phyloP scores from a whole-genome alignment of 2,797 vertebrate species.

The Bradypodion ventrale region DNA sequence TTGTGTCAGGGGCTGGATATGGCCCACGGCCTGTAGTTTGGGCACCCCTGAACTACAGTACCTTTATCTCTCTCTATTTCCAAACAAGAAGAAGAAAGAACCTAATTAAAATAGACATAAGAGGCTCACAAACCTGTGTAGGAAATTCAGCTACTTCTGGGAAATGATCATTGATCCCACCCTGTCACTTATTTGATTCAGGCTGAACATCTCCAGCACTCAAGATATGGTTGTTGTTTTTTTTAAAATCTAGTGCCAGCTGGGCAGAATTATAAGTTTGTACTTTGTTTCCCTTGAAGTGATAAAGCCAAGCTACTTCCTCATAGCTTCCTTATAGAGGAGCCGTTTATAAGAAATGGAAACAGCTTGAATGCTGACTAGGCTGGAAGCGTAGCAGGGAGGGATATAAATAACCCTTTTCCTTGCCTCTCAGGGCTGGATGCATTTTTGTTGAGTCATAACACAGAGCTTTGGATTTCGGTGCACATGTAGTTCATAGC shows the following conservation, averaged over 20 bases:
- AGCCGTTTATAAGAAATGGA: slow-evolving; percentile 70
- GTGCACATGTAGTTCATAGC: not conserved
- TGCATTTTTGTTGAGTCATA: slow-evolving; percentile 10
- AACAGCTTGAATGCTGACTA: slow-evolving; percentile 27
- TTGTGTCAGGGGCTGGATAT: no score
- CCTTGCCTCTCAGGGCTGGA: not conserved
- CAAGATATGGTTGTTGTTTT: no score
- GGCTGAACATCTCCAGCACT: not conserved
- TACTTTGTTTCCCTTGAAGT: slow-evolving; percentile 35
- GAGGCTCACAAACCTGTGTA: not conserved
- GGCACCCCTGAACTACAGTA: no score
- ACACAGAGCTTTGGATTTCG: not conserved
- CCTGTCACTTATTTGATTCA: slow-evolving; percentile 48
- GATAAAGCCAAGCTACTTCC: slow-evolving; percentile 56
- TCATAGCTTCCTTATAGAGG: slow-evolving; percentile 64
- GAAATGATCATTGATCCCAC: slow-evolving; percentile 45
- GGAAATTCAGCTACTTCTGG: slow-evolving; percentile 49
- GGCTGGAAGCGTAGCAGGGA: not conserved
- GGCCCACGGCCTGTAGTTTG: no score
- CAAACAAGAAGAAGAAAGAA: not conserved
- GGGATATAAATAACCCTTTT: not conserved
- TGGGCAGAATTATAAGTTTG: slow-evolving; percentile 60
- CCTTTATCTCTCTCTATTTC: not conserved
- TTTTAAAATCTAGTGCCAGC: slow-evolving; percentile 53
- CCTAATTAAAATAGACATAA: not conserved